Base-by-base conservation (phyloP, 2,797 vertebrate species). In the Harpagifer antarcticus region DNA sequence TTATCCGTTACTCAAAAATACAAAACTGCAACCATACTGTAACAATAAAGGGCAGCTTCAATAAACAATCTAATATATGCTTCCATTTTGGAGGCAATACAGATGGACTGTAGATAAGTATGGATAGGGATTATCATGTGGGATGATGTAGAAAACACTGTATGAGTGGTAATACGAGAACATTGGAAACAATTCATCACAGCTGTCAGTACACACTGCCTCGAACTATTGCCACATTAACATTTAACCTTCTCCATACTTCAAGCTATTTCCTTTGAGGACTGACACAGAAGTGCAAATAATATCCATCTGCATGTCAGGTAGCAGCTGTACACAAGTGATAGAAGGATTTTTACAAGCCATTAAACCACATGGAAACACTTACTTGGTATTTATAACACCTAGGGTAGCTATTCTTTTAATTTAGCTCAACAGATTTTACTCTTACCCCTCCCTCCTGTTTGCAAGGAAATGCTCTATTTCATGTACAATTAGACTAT, bases 221-320 rank as follows among this genome's bases (percentile, higher is more conserved):
- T 83, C 63, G 78, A 82, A 85, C 76, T 79, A 74, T 63, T 85
- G 72, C 74, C 66, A 79, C 86, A 85, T 85, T 90, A 86, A 86
- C 80, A 84, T 70, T 82, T 89, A 86, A 89, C 82, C 87, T 77
- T 89, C 63, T 78, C 60, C 65, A 64, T 67, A 76, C 71, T 76
- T 81, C 48, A 43, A 78, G 81, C 79, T n/a, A 78, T 84, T 80
- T 81, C 81, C 86, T 85, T 72, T 31, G 72, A 79, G 79, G 74
- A 65, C 67, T 67, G 63, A 70, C 58, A 74, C 45, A 52, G 63
- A 66, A 40, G 60, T 59, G 62, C 43, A 20, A 71, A 74, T 54
- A 68, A 64, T 50, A 72, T 76, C 74, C 67, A 78, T 82, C 68
- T 76, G 68, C 72, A 74, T 57, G 63, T 66, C 56, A 63, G 58